Evolutionary conservation across 2,888 invertebrate species (phyloP), one percentile per base, ranked within the genome.

Genomic region (Ophioninae sp.): DNA sequence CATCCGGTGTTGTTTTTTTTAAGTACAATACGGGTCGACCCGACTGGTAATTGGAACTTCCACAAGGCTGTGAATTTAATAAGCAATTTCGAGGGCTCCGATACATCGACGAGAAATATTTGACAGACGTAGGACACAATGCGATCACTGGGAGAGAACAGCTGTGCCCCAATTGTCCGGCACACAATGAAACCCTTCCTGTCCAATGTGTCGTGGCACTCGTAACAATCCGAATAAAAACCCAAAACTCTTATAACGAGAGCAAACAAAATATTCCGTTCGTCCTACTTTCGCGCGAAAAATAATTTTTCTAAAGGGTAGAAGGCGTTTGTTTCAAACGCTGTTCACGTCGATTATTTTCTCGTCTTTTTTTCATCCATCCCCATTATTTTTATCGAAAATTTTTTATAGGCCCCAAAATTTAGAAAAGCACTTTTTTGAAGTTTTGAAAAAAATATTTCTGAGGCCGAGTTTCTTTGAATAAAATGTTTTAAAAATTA

Each of bases 31-130:
- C 77, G 37, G 63, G 67, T 23, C 69, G 72, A 22, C 67, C 30
- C 73, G 41, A 13, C 51, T 23, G 67, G 61, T 72, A 58, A 73
- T 82, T 81, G 76, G 71, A 65, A 37, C 17, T 23, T 72, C 56
- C 41, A 41, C 71, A 72, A 13, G 39, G 37, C 56, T 76, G 58
- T 39, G 71, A 71, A 63, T 10, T 44, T 63, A 20, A 22, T 41
- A 23, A 20, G 61, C 22, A 44, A 77, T 77, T 68, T 10, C 61
- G n/a, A 39, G 65, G 10, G 20, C 56, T 58, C n/a, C 22, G 23
- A 76, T 20, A 30, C 65, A 51, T 51, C 17, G 51, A 51, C 51
- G 17, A 51, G 13, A 51, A 51, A 51, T 51, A 17, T 17, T 51
- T 51, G 51, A 7, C 63, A 61, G 56, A 64, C 63, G 20, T 65